These are phyloP conservation scores for Trachemys scripta DNA, from an alignment of 2,113 vertebrate species.

Conservation along the genomic window DNA sequence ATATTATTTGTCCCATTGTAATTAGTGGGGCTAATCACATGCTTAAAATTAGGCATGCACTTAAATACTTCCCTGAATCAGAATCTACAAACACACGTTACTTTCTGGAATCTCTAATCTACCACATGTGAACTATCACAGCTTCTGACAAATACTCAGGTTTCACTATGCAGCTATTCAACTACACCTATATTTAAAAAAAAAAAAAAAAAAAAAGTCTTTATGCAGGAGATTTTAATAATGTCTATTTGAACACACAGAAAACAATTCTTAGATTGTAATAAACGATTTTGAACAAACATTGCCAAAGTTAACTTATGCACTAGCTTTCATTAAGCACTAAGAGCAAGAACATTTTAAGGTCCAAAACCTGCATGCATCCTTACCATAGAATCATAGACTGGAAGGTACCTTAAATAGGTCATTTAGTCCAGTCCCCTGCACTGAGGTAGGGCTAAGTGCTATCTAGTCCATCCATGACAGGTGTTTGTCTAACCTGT, in stretches of 20 bases:
- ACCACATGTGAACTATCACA: not conserved
- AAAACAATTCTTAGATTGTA: not conserved
- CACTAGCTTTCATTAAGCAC: not conserved
- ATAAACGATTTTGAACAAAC: slow-evolving; percentile 17
- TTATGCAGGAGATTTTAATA: not conserved
- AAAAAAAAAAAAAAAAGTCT: slow-evolving; percentile 1
- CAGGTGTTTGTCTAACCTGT: not conserved
- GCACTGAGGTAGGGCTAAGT: not conserved
- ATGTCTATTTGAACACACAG: not conserved
- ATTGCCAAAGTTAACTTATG: not conserved
- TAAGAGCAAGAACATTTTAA: not conserved
- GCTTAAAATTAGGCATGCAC: not conserved
- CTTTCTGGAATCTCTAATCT: not conserved
- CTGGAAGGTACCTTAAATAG: not conserved
- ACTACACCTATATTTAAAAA: not conserved
- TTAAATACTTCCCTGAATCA: not conserved
- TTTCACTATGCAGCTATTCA: not conserved
- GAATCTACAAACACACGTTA: not conserved
- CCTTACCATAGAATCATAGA: not conserved
- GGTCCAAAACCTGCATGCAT: not conserved
- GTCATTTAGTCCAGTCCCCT: not conserved
- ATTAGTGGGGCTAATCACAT: not conserved
- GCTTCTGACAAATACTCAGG: not conserved
- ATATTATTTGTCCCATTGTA: not conserved
- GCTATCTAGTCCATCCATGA: not conserved